Evolutionary conservation across 2,888 invertebrate genomes (phyloP).

Genomic region (Lottia scabra): DNA sequence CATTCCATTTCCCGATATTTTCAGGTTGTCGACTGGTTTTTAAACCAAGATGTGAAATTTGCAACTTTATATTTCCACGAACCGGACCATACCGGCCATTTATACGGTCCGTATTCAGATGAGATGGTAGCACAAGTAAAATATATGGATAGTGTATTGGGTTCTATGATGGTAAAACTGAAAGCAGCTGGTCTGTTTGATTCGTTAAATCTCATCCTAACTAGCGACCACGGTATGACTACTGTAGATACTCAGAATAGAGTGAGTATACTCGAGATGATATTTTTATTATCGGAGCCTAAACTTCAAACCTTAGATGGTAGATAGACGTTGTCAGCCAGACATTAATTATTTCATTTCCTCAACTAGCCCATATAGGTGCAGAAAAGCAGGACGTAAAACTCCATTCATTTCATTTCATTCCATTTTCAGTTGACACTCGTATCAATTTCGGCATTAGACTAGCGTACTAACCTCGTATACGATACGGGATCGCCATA

Average conservation of each 20-base stretch:
- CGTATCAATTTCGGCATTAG: no score
- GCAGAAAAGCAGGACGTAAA: no score
- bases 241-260: constrained; percentile 26
- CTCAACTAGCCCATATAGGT: no score
- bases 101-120: constrained; percentile 47
- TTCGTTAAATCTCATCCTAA: constrained; percentile 52
- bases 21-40: constrained; percentile 66
- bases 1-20: not conserved
- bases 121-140: constrained; percentile 38
- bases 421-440: no score
- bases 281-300: no score
- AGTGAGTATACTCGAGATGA: no score
- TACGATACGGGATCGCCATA: no score
- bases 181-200: constrained; percentile 20
- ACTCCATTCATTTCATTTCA: no score
- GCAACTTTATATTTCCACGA: constrained; percentile 56
- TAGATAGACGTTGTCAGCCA: no score
- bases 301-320: no score
- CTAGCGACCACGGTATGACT: constrained; percentile 64
- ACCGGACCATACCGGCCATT: constrained; percentile 55
- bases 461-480: no score
- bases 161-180: not conserved
- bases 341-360: no score
- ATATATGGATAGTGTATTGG: constrained; percentile 40
- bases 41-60: constrained; percentile 38